Percentiles rank a stretch among this genome's conserved stretches.
Evolutionary conservation across 2,113 vertebrate genomes (phyloP).

Genomic region (Prionailurus bengalensis): DNA sequence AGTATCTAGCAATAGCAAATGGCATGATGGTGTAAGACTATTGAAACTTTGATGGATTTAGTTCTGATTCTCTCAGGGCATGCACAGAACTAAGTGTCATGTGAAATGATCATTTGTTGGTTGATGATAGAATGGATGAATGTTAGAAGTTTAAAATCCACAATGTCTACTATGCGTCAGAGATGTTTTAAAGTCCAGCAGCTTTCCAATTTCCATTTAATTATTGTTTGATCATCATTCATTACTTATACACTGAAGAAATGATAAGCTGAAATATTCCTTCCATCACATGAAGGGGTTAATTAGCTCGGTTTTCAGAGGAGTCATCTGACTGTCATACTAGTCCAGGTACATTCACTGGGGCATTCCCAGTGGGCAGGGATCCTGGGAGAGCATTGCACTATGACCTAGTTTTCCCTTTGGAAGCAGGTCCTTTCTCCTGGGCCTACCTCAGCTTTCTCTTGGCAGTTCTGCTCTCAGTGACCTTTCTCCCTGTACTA

Average conservation of each 20-base stretch:
- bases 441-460: background rate
- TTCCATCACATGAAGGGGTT: background rate
- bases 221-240: background rate
- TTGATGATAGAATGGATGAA: background rate
- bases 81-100: background rate
- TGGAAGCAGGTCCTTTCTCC: background rate
- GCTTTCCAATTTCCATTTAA: conserved; percentile 36
- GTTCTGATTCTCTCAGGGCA: background rate
- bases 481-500: conserved; percentile 19
- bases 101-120: background rate
- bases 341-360: background rate
- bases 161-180: background rate
- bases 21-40: background rate
- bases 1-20: background rate
- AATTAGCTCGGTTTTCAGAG: background rate
- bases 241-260: background rate
- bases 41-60: background rate
- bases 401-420: conserved; percentile 50
- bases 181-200: conserved; percentile 20
- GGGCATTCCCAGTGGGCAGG: conserved; percentile 17
- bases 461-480: background rate
- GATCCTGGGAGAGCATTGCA: background rate
- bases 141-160: background rate
- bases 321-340: conserved; percentile 15
- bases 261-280: background rate